Evolutionary conservation across 2,888 invertebrate genomes (phyloP).

Genomic region (Chloroclystis v-ata): DNA sequence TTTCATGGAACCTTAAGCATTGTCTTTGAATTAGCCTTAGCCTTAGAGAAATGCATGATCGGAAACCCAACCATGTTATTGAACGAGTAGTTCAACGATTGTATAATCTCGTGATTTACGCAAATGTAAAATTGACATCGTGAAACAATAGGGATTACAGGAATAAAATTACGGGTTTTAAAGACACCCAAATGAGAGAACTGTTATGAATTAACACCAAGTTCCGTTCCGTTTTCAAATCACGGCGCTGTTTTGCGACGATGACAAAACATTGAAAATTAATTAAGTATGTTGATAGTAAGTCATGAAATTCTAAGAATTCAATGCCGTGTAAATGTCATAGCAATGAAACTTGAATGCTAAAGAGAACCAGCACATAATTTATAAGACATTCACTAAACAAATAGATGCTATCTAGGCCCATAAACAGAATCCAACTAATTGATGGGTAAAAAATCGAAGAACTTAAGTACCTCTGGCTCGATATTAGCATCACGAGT

Average conservation of each 20-base stretch:
- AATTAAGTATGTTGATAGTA: too few species aligned
- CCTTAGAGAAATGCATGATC: neutral
- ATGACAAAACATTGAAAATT: too few species aligned
- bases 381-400: neutral
- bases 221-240: too few species aligned
- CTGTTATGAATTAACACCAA: constrained; percentile 22
- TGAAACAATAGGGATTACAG: constrained; percentile 20
- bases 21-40: neutral
- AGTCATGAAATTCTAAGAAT: neutral
- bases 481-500: constrained; percentile 21
- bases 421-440: constrained; percentile 7
- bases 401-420: constrained; percentile 3
- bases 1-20: neutral
- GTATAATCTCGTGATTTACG: constrained; percentile 7
- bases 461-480: constrained; percentile 15
- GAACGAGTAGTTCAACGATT: constrained; percentile 8
- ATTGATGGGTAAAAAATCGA: constrained; percentile 14
- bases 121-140: constrained; percentile 15
- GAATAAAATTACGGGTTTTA: constrained; percentile 20
- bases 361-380: neutral
- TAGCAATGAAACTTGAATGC: constrained; percentile 2
- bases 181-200: constrained; percentile 21
- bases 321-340: neutral
- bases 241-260: too few species aligned
- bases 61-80: constrained; percentile 5